Conservation (phyloP, 2,797 vertebrate species). For the Smutsia temminckii region DNA sequence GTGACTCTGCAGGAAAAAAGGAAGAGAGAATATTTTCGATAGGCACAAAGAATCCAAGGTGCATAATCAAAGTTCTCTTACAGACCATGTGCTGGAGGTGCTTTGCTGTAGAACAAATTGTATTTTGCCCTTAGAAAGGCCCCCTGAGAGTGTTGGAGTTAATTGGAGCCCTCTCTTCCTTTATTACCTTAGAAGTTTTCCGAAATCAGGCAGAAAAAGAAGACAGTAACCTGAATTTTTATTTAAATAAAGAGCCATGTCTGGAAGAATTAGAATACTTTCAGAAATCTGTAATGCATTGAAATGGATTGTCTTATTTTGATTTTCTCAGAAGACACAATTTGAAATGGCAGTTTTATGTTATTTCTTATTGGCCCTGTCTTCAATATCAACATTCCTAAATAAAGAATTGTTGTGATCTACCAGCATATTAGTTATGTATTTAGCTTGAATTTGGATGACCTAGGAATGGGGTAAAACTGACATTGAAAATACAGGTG, state of each 20-base stretch:
- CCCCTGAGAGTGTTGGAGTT: constrained; percentile 33
- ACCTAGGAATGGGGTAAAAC: background rate
- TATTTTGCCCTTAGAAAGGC: constrained; percentile 49
- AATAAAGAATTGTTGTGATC: background rate
- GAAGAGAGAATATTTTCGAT: constrained; percentile 59
- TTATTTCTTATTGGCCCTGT: background rate
- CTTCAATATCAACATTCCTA: background rate
- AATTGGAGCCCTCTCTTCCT: constrained; percentile 49
- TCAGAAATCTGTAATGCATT: constrained; percentile 36
- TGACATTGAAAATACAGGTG: background rate
- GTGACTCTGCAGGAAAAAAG: constrained; percentile 67
- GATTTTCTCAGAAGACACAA: background rate
- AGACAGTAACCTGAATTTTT: constrained; percentile 40
- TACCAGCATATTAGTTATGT: background rate
- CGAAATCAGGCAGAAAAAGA: constrained; percentile 16
- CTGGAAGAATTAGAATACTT: constrained; percentile 58
- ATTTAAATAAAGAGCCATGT: constrained; percentile 37
- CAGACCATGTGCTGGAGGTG: constrained; percentile 45
- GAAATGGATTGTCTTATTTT: constrained; percentile 18
- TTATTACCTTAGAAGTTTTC: constrained; percentile 48
- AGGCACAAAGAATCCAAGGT: constrained; percentile 49
- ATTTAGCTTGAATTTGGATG: background rate
- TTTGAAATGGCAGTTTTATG: background rate
- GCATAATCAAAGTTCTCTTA: constrained; percentile 60
- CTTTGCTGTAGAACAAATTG: constrained; percentile 49